Conservation (phyloP, 2,888 invertebrate genomes). For the Epiblema foenella region DNA sequence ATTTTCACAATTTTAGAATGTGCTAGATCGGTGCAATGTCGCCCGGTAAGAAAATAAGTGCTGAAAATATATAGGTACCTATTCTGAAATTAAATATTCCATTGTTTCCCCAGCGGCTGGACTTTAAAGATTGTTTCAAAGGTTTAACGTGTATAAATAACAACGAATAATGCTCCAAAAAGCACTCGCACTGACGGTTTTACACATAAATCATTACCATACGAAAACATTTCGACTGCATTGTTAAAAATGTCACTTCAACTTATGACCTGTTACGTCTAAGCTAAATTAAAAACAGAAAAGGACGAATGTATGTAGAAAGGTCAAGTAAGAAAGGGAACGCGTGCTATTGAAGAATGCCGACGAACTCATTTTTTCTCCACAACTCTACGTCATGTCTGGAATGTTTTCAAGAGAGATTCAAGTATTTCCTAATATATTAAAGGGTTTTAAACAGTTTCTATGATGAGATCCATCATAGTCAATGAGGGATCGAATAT, state of each 20-base stretch:
- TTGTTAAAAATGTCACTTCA: conserved; percentile 84
- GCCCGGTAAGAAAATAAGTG: not conserved
- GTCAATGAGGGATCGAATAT: not conserved
- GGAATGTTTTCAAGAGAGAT: conserved; percentile 39
- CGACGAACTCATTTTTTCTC: conserved; percentile 59
- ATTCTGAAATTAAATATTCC: conserved; percentile 61
- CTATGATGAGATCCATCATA: not conserved
- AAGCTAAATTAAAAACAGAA: conserved; percentile 75
- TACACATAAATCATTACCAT: conserved; percentile 84
- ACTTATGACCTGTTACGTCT: conserved; percentile 83
- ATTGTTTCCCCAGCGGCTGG: conserved; percentile 65
- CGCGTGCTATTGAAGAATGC: conserved; percentile 70
- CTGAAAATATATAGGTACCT: conserved; percentile 31
- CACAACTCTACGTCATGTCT: conserved; percentile 37
- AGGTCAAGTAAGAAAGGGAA: conserved; percentile 63
- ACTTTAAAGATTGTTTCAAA: conserved; percentile 65
- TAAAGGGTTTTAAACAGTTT: not conserved
- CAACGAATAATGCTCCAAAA: conserved; percentile 70
- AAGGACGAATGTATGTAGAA: conserved; percentile 62
- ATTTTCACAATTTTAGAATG: conserved; percentile 31
- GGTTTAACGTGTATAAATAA: conserved; percentile 68
- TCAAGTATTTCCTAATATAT: conserved; percentile 16
- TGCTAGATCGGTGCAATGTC: conserved; percentile 10
- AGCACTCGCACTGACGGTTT: conserved; percentile 70
- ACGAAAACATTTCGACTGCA: conserved; percentile 82